Evolutionary conservation across 2,888 invertebrate species (phyloP).

Genomic region (Globia sparganii): DNA sequence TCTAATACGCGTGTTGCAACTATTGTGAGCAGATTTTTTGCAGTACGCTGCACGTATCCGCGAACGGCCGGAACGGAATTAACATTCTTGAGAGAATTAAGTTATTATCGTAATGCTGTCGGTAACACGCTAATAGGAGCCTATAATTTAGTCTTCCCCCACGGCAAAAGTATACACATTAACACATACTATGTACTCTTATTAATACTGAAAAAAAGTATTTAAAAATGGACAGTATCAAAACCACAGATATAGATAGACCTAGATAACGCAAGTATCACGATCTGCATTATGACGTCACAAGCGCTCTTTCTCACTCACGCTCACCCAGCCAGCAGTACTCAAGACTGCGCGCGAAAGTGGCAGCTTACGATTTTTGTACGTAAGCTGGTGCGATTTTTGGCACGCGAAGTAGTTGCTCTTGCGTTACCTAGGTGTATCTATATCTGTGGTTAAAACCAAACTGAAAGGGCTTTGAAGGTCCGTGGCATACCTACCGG

Average conservation of each 20-base stretch:
- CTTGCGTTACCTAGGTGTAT: too few relatives aligned
- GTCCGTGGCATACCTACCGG: not conserved
- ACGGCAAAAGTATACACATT: not conserved
- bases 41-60: conserved; percentile 50
- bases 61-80: conserved; percentile 53
- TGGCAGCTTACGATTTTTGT: too few relatives aligned
- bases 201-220: not conserved
- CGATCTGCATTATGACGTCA: too few relatives aligned
- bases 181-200: not conserved
- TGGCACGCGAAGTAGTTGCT: too few relatives aligned
- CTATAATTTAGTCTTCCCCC: not conserved
- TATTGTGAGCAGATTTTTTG: conserved; percentile 62
- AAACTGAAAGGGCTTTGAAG: not conserved
- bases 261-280: too few relatives aligned
- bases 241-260: too few relatives aligned
- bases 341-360: too few relatives aligned
- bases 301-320: too few relatives aligned
- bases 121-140: not conserved
- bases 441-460: too few relatives aligned
- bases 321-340: too few relatives aligned
- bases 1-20: conserved; percentile 69
- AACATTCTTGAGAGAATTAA: conserved; percentile 39
- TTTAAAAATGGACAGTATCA: not conserved
- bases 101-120: not conserved
- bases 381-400: too few relatives aligned